These are phyloP conservation scores for Phragmatobia fuliginosa DNA, from an alignment of 2,888 invertebrate genomes.

Conservation along the genomic window DNA sequence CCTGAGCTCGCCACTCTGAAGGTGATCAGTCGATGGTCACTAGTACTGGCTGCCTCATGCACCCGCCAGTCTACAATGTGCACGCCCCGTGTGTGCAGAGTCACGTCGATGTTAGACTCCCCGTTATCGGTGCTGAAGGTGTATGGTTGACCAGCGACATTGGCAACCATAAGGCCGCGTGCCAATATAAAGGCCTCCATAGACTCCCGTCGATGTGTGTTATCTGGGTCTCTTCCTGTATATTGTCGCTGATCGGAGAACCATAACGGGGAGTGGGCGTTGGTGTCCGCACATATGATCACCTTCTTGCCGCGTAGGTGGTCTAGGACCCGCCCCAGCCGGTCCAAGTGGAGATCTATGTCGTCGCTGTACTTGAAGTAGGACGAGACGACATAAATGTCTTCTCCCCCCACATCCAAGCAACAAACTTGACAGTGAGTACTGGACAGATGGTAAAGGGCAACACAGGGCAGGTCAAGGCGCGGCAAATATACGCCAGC, in stretches of 20 bases:
- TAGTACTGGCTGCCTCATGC: slow-evolving; percentile 23
- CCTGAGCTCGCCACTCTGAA: background rate
- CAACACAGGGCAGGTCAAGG: too few species aligned
- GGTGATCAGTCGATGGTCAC: slow-evolving; percentile 46
- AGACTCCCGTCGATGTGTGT: background rate
- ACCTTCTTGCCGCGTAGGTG: slow-evolving; percentile 11
- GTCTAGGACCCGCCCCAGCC: slow-evolving; percentile 31
- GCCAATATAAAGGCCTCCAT: background rate
- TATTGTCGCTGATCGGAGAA: slow-evolving; percentile 24
- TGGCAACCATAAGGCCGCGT: too few species aligned
- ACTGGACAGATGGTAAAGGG: slow-evolving; percentile 23
- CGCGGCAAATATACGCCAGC: slow-evolving; percentile 32
- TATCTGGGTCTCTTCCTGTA: slow-evolving; percentile 24
- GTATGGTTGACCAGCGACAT: too few species aligned
- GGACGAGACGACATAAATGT: background rate
- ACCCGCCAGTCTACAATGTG: slow-evolving; percentile 37
- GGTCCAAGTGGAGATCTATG: slow-evolving; percentile 2
- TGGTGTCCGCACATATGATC: slow-evolving; percentile 40
- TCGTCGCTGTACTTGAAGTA: background rate
- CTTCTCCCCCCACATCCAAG: background rate
- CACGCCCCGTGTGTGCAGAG: slow-evolving; percentile 24
- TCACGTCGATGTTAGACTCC: slow-evolving; percentile 47
- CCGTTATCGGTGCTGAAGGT: slow-evolving; percentile 36
- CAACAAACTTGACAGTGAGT: slow-evolving; percentile 34
- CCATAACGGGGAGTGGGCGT: slow-evolving; percentile 53